phyloP scores from a whole-genome alignment of 2,888 invertebrate genomes.

The Xestobium rufovillosum region DNA sequence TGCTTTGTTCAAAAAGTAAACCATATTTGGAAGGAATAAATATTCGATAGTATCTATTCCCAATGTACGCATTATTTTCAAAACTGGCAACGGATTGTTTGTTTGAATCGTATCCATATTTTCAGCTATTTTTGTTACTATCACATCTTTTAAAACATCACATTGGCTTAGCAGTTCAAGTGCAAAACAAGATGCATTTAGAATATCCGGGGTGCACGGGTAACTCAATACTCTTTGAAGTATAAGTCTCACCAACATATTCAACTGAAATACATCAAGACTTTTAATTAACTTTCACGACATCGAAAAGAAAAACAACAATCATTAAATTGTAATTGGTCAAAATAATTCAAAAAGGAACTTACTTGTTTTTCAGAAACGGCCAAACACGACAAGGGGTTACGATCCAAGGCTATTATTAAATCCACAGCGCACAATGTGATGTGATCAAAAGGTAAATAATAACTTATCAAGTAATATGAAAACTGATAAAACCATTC shows the following conservation, averaged over 20 bases:
- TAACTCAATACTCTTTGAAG: constrained; percentile 35
- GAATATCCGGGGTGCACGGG: constrained; percentile 27
- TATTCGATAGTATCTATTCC: constrained; percentile 33
- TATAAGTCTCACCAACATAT: constrained; percentile 34
- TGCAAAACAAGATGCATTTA: constrained; percentile 36
- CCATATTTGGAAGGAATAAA: constrained; percentile 32
- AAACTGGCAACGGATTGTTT: constrained; percentile 29
- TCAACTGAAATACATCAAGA: constrained; percentile 31
- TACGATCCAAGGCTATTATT: constrained; percentile 52
- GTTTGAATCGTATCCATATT: constrained; percentile 27
- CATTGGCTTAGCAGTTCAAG: constrained; percentile 35
- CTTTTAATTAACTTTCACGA: too few relatives aligned
- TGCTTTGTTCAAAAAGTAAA: constrained; percentile 27
- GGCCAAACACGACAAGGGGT: constrained; percentile 49
- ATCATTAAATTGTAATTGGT: constrained; percentile 4
- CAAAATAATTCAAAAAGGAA: constrained; percentile 5
- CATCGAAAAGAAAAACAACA: too few relatives aligned
- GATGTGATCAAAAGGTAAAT: constrained; percentile 42
- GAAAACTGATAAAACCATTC: constrained; percentile 55
- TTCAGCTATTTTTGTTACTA: constrained; percentile 32
- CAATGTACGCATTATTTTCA: constrained; percentile 33
- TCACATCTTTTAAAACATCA: constrained; percentile 30
- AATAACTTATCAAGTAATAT: too few relatives aligned
- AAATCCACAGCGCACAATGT: constrained; percentile 46
- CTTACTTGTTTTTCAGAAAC: constrained; percentile 52